phyloP scores from a whole-genome alignment of 2,113 vertebrate genomes.

The human (Homo sapiens) region DNA sequence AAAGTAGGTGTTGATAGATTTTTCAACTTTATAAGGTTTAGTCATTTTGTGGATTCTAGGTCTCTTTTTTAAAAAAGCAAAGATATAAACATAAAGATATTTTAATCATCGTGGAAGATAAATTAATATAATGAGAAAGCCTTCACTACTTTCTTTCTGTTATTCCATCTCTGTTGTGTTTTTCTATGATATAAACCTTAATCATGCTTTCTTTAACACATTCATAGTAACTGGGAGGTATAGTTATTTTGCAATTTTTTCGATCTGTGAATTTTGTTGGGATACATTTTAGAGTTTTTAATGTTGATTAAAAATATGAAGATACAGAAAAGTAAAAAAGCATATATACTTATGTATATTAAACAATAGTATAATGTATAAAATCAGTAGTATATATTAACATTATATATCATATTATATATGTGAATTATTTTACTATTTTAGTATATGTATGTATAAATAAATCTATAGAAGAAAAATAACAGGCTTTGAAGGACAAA shows the following conservation, averaged over 20 bases:
- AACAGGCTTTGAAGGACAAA: not conserved
- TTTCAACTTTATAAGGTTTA: constrained; percentile 12
- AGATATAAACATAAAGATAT: not conserved
- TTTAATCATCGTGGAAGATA: not conserved
- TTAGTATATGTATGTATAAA: not conserved
- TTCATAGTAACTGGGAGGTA: not conserved
- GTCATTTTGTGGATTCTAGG: not conserved
- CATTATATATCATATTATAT: not conserved
- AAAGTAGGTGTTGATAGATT: not conserved
- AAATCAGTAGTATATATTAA: not conserved
- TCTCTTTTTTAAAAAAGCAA: not conserved
- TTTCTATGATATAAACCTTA: not conserved
- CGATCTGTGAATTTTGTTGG: not conserved
- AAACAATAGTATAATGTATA: not conserved
- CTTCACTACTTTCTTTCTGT: not conserved
- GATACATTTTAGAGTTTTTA: not conserved
- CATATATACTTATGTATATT: not conserved
- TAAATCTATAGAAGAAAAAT: not conserved
- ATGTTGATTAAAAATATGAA: not conserved
- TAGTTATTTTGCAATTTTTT: not conserved
- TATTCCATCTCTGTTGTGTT: not conserved
- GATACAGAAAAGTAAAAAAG: not conserved
- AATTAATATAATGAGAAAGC: not conserved
- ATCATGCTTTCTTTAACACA: not conserved
- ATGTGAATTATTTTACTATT: not conserved